phyloP scores from a whole-genome alignment of 2,888 invertebrate species.

The Hyppa rectilinea region DNA sequence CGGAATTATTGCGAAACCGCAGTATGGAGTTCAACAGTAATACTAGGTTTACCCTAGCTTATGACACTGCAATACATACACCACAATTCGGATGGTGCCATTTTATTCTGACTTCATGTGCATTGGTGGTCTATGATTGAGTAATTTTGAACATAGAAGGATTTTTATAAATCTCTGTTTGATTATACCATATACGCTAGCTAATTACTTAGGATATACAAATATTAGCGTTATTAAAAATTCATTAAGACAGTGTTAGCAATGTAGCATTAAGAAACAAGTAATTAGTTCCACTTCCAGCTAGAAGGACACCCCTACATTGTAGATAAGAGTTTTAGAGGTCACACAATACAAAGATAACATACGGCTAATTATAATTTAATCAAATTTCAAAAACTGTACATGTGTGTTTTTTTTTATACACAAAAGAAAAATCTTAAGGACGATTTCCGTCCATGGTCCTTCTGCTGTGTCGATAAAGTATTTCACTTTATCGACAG shows the following conservation, averaged over 20 bases:
- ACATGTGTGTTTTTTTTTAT: slow-evolving; percentile 7
- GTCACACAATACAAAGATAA: slow-evolving; percentile 15
- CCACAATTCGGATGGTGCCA: slow-evolving; percentile 19
- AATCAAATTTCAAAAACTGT: slow-evolving; percentile 24
- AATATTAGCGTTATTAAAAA: slow-evolving; percentile 34
- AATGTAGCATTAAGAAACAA: slow-evolving; percentile 15
- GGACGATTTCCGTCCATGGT: too few species aligned
- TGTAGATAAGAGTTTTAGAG: slow-evolving; percentile 6
- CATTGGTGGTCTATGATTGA: background rate
- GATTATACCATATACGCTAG: slow-evolving; percentile 8
- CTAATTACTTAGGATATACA: slow-evolving; percentile 16
- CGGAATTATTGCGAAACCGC: slow-evolving; percentile 50
- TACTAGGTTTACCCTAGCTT: slow-evolving; percentile 32
- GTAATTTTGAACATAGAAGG: slow-evolving; percentile 7
- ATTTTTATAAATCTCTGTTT: slow-evolving; percentile 9
- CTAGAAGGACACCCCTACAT: slow-evolving; percentile 25
- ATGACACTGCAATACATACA: slow-evolving; percentile 30
- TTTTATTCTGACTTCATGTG: slow-evolving; percentile 2
- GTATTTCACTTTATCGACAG: too few species aligned
- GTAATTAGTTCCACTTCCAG: slow-evolving; percentile 25
- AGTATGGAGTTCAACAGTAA: slow-evolving; percentile 34
- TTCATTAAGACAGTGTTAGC: slow-evolving; percentile 34
- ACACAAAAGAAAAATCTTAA: background rate
- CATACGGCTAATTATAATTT: slow-evolving; percentile 20
- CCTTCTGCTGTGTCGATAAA: too few species aligned